Evolutionary conservation across 1,140 invertebrate species (phyloP).

Genomic region (Homarus americanus): DNA sequence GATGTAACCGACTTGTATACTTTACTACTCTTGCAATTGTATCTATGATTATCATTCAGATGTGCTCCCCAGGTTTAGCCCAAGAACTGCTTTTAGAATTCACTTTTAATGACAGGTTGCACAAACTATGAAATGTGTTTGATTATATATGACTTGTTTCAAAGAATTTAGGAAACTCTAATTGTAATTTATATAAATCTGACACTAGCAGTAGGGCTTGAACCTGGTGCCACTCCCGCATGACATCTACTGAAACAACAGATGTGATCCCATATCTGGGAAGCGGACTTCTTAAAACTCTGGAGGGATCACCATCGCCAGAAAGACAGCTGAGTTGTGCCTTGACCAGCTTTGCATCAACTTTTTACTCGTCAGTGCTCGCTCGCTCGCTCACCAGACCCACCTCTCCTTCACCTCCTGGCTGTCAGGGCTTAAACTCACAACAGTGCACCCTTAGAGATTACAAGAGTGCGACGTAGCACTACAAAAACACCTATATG

Average conservation of each 20-base stretch:
- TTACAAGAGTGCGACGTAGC: not conserved
- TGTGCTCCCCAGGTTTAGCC: constrained; percentile 69
- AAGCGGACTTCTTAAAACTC: constrained; percentile 33
- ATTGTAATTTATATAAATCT: not conserved
- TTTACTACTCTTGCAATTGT: constrained; percentile 68
- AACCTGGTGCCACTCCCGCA: constrained; percentile 68
- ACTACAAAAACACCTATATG: not conserved
- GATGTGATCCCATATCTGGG: constrained; percentile 44
- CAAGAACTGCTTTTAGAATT: constrained; percentile 34
- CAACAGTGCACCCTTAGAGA: constrained; percentile 13
- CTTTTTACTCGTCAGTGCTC: constrained; percentile 70
- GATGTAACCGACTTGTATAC: constrained; percentile 72
- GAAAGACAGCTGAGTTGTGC: constrained; percentile 72
- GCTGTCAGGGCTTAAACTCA: constrained; percentile 59
- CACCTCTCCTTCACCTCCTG: constrained; percentile 69
- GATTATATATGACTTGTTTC: not conserved
- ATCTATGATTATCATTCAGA: constrained; percentile 70
- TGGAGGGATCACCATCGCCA: constrained; percentile 65
- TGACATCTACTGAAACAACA: constrained; percentile 61
- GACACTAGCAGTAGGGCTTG: constrained; percentile 52
- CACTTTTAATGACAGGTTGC: constrained; percentile 31
- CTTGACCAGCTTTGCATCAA: constrained; percentile 68
- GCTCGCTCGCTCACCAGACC: constrained; percentile 66
- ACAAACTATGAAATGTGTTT: constrained; percentile 33
- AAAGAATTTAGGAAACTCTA: not conserved